phyloP scores from a whole-genome alignment of 2,797 vertebrate species.

The Threskiornis aethiopicus region DNA sequence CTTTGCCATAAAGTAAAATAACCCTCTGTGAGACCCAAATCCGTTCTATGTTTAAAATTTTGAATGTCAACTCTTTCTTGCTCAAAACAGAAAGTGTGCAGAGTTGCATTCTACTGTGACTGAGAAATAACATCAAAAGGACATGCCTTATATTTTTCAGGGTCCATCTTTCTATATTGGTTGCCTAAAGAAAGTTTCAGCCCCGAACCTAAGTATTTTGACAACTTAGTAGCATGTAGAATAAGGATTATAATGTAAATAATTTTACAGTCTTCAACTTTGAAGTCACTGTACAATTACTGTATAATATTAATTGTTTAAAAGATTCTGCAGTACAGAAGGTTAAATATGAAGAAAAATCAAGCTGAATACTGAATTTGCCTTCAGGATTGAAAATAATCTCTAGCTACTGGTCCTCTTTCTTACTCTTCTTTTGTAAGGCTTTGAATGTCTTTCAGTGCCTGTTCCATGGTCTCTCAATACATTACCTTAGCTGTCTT shows the following conservation, averaged over 20 bases:
- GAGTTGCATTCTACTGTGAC: not conserved
- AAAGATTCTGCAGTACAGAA: not conserved
- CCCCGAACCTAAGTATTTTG: not conserved
- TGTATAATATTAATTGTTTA: not conserved
- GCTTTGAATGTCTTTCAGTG: not conserved
- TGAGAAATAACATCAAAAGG: not conserved
- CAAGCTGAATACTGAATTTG: not conserved
- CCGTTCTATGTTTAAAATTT: not conserved
- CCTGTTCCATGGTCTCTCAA: not conserved
- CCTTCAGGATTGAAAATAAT: not conserved
- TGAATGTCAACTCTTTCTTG: not conserved
- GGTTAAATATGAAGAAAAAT: not conserved
- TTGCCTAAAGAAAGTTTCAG: not conserved
- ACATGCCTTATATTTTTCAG: not conserved
- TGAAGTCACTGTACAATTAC: not conserved
- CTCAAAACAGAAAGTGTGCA: not conserved
- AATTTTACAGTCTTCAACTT: not conserved
- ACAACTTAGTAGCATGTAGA: not conserved
- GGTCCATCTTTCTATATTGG: not conserved
- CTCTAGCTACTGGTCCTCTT: not conserved
- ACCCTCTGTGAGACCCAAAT: not conserved
- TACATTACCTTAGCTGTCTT: not conserved
- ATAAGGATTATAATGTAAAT: not conserved
- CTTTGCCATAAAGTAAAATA: not conserved
- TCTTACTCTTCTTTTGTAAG: not conserved